Evolutionary conservation across 2,888 invertebrate genomes (phyloP).

Genomic region (Meandrusa payeni): DNA sequence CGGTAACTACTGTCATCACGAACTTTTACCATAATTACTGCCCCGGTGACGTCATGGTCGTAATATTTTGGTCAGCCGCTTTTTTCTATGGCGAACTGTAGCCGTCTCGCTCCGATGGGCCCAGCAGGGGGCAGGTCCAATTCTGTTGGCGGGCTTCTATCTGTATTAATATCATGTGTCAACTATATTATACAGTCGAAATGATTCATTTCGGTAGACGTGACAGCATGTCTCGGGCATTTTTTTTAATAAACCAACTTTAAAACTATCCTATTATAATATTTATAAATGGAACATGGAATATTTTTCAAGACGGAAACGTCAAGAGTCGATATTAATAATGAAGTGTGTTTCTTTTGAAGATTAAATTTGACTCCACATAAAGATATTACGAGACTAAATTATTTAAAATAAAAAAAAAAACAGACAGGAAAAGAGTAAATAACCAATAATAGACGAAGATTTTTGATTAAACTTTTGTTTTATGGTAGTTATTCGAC

Average conservation of each 20-base stretch:
- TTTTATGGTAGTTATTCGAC: too few relatives aligned
- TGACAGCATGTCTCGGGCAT: slow-evolving; percentile 5
- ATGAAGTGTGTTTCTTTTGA: too few relatives aligned
- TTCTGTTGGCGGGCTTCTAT: slow-evolving; percentile 25
- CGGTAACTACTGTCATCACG: slow-evolving; percentile 39
- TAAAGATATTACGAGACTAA: too few relatives aligned
- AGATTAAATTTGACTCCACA: too few relatives aligned
- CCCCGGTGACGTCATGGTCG: slow-evolving; percentile 45
- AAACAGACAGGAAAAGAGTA: too few relatives aligned
- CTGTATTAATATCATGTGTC: slow-evolving; percentile 19
- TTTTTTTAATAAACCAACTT: neutral
- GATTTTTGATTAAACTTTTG: too few relatives aligned
- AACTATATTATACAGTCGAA: slow-evolving; percentile 11
- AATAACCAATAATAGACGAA: too few relatives aligned
- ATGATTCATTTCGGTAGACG: slow-evolving; percentile 14
- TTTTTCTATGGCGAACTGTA: slow-evolving; percentile 37
- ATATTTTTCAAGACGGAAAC: too few relatives aligned
- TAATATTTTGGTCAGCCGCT: slow-evolving; percentile 36
- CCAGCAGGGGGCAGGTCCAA: slow-evolving; percentile 38
- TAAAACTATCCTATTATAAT: too few relatives aligned
- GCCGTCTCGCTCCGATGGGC: slow-evolving; percentile 40
- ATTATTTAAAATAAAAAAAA: too few relatives aligned
- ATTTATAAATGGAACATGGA: too few relatives aligned
- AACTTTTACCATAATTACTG: slow-evolving; percentile 49
- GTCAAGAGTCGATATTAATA: too few relatives aligned